Evolutionary conservation across 2,888 invertebrate genomes (phyloP), one percentile per base, ranked within the genome.

Genomic region (Machimus rusticus): DNA sequence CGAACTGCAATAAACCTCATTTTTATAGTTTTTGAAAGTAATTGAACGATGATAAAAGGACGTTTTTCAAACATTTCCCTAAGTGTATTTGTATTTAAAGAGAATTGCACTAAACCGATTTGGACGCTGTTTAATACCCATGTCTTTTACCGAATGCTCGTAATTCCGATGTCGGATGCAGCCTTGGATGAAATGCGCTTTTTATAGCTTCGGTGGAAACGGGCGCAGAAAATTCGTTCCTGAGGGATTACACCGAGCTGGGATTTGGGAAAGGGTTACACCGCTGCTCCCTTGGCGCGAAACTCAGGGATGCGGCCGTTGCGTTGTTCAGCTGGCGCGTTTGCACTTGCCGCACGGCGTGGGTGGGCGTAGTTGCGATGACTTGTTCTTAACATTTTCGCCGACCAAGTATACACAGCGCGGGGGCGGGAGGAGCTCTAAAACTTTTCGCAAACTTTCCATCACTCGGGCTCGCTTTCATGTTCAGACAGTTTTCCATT

Each of bases 401-500:
- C 66, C 51, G 39, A n/a, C 51, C 55, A 76, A 39, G 19, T 37
- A 37, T 57, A 34, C 43, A 46, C 19, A 28, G 57, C 3, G 66
- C 37, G 4, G n/a, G 16, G 66, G 37, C 37, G 57, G 57, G 34
- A 66, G 37, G 14, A 66, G 66, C 23, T 12, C 39, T 34, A 23
- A 66, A 82, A 82, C 37, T 82, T 66, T 28, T 79, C 39, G 34
- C 39, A 66, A 82, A 82, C 34, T 82, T 82, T 82, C 51, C 46
- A n/a, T 78, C 39, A 37, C 5, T 39, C 16, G 37, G 39, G 19
- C 78, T 82, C 43, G 19, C 82, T 37, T 82, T 82, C 57, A 66
- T 66, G 57, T 82, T 81, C 39, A 82, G 82, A 82, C 82, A 66
- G 79, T 79, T 79, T 79, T 51, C 79, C 79, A 66, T 66, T 82